A percentile compares a stretch with the other conserved stretches of the same genome.
phyloP scores from a whole-genome alignment of 2,888 invertebrate genomes.

The Drosophila macrospina region DNA sequence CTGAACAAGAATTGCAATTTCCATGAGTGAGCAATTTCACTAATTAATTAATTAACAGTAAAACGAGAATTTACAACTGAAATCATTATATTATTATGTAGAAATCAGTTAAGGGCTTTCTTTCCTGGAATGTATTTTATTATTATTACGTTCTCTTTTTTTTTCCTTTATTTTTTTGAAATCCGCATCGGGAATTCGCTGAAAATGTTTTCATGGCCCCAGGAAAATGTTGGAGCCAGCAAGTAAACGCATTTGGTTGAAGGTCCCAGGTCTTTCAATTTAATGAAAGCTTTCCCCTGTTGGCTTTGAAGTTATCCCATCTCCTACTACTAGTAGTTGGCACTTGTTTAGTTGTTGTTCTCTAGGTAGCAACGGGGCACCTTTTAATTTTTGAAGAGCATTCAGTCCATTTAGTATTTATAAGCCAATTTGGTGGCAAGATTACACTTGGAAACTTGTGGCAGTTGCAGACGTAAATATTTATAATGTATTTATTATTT shows the following conservation, averaged over 20 bases:
- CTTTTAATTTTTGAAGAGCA: slow-evolving; percentile 22
- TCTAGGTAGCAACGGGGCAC: slow-evolving; percentile 4
- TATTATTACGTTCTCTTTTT: too few relatives aligned
- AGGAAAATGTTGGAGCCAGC: neutral
- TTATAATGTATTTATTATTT: too few relatives aligned
- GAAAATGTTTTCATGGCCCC: neutral
- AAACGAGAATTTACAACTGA: neutral
- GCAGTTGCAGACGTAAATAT: too few relatives aligned
- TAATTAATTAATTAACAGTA: too few relatives aligned
- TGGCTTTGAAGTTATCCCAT: neutral
- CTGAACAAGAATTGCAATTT: neutral
- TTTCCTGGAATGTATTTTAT: neutral
- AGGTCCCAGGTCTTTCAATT: neutral
- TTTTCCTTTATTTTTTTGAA: too few relatives aligned
- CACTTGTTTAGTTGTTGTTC: slow-evolving; percentile 7
- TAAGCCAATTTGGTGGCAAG: slow-evolving; percentile 17
- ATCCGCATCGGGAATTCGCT: neutral
- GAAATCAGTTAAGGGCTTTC: neutral
- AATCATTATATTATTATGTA: neutral
- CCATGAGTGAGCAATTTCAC: neutral
- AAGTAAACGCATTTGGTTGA: neutral
- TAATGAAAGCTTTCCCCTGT: neutral
- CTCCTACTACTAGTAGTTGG: neutral
- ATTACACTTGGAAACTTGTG: too few relatives aligned
- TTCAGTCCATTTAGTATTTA: slow-evolving; percentile 16